Base-by-base conservation (phyloP, 2,888 invertebrate species). In the Heliconius ismenius region DNA sequence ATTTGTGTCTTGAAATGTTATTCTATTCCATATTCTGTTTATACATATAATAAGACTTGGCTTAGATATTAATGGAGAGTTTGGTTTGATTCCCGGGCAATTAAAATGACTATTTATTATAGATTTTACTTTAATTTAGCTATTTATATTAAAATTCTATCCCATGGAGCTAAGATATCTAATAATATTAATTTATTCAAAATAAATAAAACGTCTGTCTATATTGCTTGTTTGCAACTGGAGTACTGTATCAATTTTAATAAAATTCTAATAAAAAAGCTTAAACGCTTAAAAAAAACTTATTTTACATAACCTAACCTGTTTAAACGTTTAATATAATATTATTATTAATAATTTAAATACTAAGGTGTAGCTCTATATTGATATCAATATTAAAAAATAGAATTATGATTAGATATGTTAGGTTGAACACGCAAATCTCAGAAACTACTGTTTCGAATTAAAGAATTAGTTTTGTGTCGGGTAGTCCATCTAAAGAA, bases 1-100 rank as follows among this genome's bases (percentile, higher is more conserved):
- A n/a, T 49, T 74, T 72, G 24, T 72, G 18, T 60, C 4, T 67
- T 24, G 39, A 43, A 67, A 67, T 24, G 39, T 62, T 26, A 26
- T 13, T 67, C 39, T 39, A 24, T 15, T 24, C 15, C 39, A 39
- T 65, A 39, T 67, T 24, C 24, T 67, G 18, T 43, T 39, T 67
- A 36, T 15, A 67, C 7, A 9, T 9, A 60, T 24, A 24, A 6
- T 62, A 26, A 2, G 9, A 7, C n/a, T n/a, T 13, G 6, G 10
- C 18, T 65, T 39, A 24, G 65, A 26, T 26, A 26, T 36, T 28
- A 18, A 28, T 63, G 15, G 43, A 6, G 43, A 6, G 4, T 15
- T 43, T 43, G 15, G 43, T 43, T 43, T 4, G 43, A 43, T 43
- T 43, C 4, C 43, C 15, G 43, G 32, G 32, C 32, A 32, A 32